A percentile compares a stretch with the other conserved stretches of the same genome.
Evolutionary conservation across 2,797 vertebrate genomes (phyloP).

Genomic region (Liasis olivaceus): DNA sequence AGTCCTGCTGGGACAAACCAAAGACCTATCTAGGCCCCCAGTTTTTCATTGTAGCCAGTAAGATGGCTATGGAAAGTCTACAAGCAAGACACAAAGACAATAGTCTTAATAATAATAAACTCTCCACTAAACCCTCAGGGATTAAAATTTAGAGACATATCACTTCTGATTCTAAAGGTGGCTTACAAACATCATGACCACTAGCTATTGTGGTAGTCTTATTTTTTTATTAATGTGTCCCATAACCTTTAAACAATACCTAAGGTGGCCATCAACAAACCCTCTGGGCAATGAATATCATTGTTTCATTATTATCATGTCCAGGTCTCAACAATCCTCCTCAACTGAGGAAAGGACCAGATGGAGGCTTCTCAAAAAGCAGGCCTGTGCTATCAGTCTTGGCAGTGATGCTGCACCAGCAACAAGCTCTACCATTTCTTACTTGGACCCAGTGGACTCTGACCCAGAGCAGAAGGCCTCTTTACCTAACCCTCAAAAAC

Average conservation of each 20-base stretch:
- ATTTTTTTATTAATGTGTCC: background rate
- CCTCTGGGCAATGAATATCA: background rate
- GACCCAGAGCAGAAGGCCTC: no score
- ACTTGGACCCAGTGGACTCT: background rate
- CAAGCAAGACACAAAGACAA: background rate
- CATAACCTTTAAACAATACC: background rate
- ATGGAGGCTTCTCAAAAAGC: background rate
- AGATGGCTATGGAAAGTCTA: background rate
- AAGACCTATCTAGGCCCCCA: background rate
- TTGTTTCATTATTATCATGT: background rate
- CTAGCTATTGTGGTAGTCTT: background rate
- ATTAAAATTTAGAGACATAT: background rate
- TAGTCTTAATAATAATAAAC: background rate
- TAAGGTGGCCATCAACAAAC: background rate
- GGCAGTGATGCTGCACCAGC: background rate
- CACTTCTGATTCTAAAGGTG: background rate
- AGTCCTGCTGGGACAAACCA: background rate
- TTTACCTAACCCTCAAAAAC: no score
- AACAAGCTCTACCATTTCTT: background rate
- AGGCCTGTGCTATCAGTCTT: background rate
- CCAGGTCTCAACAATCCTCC: background rate
- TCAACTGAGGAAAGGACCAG: background rate
- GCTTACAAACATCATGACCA: background rate
- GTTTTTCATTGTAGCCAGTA: background rate
- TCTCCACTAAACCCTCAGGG: background rate